phyloP scores from a whole-genome alignment of 2,113 vertebrate genomes.

The Girardinichthys multiradiatus region DNA sequence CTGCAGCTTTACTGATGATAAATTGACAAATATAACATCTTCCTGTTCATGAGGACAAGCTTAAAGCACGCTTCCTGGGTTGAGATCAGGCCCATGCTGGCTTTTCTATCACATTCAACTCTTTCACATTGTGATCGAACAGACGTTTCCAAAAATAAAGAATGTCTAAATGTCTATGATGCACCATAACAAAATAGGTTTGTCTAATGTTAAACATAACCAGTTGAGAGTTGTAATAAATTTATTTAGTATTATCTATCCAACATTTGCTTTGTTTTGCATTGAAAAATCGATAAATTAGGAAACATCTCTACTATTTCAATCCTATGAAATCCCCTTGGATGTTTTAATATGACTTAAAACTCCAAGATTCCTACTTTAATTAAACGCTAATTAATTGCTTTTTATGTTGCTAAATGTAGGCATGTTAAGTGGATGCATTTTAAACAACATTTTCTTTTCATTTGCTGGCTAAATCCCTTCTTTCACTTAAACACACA shows the following conservation, averaged over 20 bases:
- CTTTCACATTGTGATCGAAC: not conserved
- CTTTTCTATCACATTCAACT: not conserved
- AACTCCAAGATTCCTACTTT: not conserved
- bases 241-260: not conserved
- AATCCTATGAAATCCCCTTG: not conserved
- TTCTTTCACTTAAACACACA: conserved; percentile 53
- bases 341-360: not conserved
- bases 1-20: no score
- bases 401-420: not conserved
- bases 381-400: not conserved
- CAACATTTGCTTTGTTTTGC: not conserved
- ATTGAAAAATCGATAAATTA: not conserved
- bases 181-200: not conserved
- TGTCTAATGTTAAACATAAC: not conserved
- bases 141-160: not conserved
- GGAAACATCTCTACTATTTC: not conserved
- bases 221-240: not conserved
- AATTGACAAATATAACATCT: no score
- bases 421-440: not conserved
- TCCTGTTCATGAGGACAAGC: no score
- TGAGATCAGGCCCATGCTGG: no score
- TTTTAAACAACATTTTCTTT: not conserved
- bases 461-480: not conserved
- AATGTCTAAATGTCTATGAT: not conserved
- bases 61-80: no score